A percentile compares a stretch with the other conserved stretches of the same genome.
Conservation (phyloP, 2,113 vertebrate species). For the Percopsis transmontana region DNA sequence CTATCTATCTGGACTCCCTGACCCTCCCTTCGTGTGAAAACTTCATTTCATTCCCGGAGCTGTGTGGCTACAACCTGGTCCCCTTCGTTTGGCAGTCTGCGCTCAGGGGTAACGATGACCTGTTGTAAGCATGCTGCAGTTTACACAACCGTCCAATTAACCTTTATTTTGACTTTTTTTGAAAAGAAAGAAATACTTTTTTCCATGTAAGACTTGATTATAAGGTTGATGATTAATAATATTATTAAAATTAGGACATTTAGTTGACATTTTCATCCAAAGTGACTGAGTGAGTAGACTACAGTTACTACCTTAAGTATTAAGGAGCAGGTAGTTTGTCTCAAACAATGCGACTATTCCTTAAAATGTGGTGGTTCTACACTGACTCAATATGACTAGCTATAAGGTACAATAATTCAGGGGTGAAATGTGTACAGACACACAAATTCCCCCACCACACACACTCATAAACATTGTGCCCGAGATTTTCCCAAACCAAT, state of each 20-base stretch:
- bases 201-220: no score
- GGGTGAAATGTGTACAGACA: not conserved
- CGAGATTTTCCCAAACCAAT: conserved; percentile 16
- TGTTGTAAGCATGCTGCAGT: conserved; percentile 38
- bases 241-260: no score
- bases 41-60: conserved; percentile 46
- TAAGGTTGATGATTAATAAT: no score
- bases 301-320: no score
- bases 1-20: conserved; percentile 30
- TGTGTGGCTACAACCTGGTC: conserved; percentile 41
- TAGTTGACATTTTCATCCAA: no score
- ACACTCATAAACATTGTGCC: not conserved
- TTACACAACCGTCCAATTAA: conserved; percentile 27
- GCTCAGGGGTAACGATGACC: conserved; percentile 44
- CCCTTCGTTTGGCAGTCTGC: conserved; percentile 41
- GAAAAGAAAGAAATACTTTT: no score
- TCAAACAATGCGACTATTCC: no score
- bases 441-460: not conserved
- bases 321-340: no score
- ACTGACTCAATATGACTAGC: conserved; percentile 1
- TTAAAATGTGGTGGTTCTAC: not conserved
- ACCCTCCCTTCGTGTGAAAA: conserved; percentile 33
- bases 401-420: not conserved
- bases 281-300: no score
- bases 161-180: no score